Evolutionary conservation across 2,113 vertebrate genomes (phyloP), one percentile per base, ranked within the genome.

Genomic region (Xenus cinereus): DNA sequence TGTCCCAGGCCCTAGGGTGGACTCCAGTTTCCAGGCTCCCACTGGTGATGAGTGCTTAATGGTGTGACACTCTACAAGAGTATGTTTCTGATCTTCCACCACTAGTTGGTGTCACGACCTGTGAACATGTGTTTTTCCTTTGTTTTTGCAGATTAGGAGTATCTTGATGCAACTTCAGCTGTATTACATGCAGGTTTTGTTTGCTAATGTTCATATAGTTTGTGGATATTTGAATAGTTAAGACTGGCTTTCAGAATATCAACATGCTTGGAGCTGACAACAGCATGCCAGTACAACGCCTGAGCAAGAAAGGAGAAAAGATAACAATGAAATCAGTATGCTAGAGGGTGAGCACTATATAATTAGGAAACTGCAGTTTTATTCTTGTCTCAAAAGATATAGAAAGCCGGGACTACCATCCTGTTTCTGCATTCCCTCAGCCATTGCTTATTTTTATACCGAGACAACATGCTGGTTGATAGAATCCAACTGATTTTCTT

Each of bases 301-400:
- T 75, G 79, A 95, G 17, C 59, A 92, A 90, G 50, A 80, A 76
- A 78, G 39, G 32, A 83, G 50, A 66, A 88, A 74, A 85, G 56
- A 37, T 12, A 90, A 64, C 83, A 80, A 37, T 68, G 30, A 86
- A 75, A 86, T 75, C 43, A 63, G 69, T 93, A 51, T 92, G 83
- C 83, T 84, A 21, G n/a, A 90, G 72, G 35, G 33, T 57, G 22
- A 88, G 46, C 68, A 53, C 51, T 85, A 28, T 63, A 33, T 93
- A 90, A 94, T 94, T 95, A 84, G 79, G 60, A 75, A 90, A 76
- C 46, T 53, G 80, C 88, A 73, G 64, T 60, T 96, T 95, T 93
- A 81, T 89, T 92, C 68, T 78, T 84, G 53, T 89, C 80, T 87
- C 80, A 78, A 64, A 94, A 90, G 76, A 88, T 80, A 51, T 78